Base-by-base conservation (phyloP, 2,113 vertebrate genomes). In the Salvelinus namaycush region DNA sequence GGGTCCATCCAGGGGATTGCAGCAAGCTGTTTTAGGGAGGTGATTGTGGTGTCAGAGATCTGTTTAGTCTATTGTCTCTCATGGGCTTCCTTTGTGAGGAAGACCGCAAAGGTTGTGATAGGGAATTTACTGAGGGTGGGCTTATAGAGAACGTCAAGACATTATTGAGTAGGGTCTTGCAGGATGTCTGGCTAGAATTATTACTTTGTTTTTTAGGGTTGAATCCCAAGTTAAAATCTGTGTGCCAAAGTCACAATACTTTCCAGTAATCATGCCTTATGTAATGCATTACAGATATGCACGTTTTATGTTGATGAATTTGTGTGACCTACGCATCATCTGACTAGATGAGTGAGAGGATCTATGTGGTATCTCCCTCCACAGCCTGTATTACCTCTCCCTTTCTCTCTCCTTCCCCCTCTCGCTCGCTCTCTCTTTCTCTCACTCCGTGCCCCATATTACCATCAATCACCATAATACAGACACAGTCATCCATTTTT, bases 51-150 rank as follows among this genome's bases (percentile, higher is more conserved):
- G 75, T 39, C 51, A 72, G 80, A 79, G 75, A 69, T 29, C 51
- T 76, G 48, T 78, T 22, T 49, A 73, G 76, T 74, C 51, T 68
- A 73, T 78, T 69, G 65, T 78, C 70, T 59, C 78, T 77, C 70
- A 49, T 70, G 74, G 80, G 83, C 79, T 87, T 75, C 78, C 75
- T 80, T 73, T 80, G 72, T 74, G 54, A 76, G 49, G 59, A 22
- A 62, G 8, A 62, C n/a, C 2, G 3, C 14, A 22, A 14, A 22
- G 59, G 59, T 20, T 2, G 54, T 14, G 54, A 20, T 14, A 6
- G 54, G 13, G 54, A 20, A 44, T 44, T 44, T 44, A 44, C 39
- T 44, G 39, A 44, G 39, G 39, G 1, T 44, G 39, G 39, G 39
- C 8, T 44, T 44, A 44, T 11, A 11, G 39, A 11, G 39, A 44